Base-by-base conservation (phyloP, 2,888 invertebrate genomes). In the Agonopterix arenella region DNA sequence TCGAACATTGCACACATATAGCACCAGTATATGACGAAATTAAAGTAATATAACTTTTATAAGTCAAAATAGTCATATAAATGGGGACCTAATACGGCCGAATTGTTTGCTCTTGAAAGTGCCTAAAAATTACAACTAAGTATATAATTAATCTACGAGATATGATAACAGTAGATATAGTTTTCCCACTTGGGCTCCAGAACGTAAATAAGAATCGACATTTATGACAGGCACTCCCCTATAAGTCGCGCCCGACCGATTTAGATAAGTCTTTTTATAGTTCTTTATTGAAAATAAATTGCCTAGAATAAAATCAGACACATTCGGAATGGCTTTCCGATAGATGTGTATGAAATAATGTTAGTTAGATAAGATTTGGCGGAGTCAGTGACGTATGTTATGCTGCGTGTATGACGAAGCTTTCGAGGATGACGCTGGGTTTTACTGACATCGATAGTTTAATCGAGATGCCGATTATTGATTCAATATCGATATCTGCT, bases 281-380 rank as follows among this genome's bases (percentile, higher is more conserved):
- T 88, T 88, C 89, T 88, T 89, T 89, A 89, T 89, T 89, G 89
- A 89, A 89, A 89, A 86, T 89, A 89, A 89, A 89, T 89, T 89
- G 89, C 89, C 80, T 81, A 88, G 89, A 89, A 89, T 89, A 85
- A 86, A 88, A 85, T 88, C 83, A 84, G 77, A 81, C 84, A 74
- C 78, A 78, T 78, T 83, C 74, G 73, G 69, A 85, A 89, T 84
- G 86, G 84, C 78, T 88, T 88, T 85, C 86, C 88, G 86, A 88
- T 88, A 85, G 83, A 84, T 86, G 81, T 80, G 78, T 82, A 84
- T 86, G 88, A 86, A 86, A 85, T 86, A 86, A 84, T 84, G 84
- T 77, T 66, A 62, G 66, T 55, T 48, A 81, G 86, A 85, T 86
- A 86, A 85, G 84, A 82, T 76, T 73, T 59, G 81, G 65, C 77